phyloP scores from a whole-genome alignment of 2,113 vertebrate species.

The Euleptes europaea region DNA sequence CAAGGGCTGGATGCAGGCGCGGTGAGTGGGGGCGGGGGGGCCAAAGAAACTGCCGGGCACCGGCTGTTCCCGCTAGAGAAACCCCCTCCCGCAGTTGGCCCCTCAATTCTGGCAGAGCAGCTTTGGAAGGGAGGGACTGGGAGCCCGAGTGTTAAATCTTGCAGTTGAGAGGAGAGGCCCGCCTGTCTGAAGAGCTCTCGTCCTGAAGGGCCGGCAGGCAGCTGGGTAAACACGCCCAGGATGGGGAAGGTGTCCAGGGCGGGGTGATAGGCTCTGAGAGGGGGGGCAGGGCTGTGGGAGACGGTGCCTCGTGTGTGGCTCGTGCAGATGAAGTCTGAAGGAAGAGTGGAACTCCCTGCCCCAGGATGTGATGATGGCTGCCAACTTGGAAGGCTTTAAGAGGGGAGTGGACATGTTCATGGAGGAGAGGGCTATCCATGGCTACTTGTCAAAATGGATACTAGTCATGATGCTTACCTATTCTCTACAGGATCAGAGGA shows the following conservation, averaged over 20 bases:
- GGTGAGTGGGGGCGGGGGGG: conserved; percentile 74
- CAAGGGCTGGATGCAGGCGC: conserved; percentile 96
- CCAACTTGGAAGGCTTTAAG: too few species aligned
- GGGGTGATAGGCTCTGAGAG: background rate
- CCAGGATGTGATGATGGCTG: too few species aligned
- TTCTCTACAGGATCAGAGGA: too few species aligned
- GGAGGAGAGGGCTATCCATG: too few species aligned
- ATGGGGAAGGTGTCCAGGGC: background rate
- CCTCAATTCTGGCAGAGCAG: fast-evolving
- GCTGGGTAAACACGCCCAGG: background rate
- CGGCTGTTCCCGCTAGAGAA: background rate
- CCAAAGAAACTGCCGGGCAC: background rate
- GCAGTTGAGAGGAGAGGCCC: too few species aligned
- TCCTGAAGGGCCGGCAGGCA: background rate
- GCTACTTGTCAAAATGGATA: too few species aligned
- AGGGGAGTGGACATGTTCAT: too few species aligned
- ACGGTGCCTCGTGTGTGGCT: background rate
- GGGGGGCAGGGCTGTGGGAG: background rate
- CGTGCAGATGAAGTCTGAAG: background rate
- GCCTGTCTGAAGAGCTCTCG: background rate
- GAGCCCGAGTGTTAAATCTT: too few species aligned
- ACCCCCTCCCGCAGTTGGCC: background rate
- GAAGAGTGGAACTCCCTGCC: background rate
- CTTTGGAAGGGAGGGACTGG: too few species aligned
- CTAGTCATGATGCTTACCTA: too few species aligned